Evolutionary conservation across 2,113 vertebrate genomes (phyloP).

Genomic region (Ellobius talpinus): DNA sequence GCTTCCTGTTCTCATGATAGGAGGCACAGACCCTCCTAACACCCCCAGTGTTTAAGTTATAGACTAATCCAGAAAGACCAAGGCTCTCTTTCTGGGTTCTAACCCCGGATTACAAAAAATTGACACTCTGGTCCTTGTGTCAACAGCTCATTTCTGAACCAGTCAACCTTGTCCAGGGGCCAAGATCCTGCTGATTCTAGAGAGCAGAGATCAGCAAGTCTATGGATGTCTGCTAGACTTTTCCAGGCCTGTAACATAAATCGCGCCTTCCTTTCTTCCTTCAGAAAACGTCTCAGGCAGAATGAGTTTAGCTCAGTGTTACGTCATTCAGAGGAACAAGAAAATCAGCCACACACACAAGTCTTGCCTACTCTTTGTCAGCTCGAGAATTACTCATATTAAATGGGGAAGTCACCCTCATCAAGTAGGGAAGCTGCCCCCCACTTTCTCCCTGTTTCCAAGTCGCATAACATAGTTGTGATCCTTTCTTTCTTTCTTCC

Average conservation of each 20-base stretch:
- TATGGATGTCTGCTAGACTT: not conserved
- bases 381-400: not conserved
- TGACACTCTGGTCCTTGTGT: not conserved
- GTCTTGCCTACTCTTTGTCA: not conserved
- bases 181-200: not conserved
- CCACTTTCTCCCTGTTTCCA: not conserved
- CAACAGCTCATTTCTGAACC: not conserved
- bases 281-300: not conserved
- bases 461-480: not conserved
- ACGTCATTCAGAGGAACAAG: not conserved
- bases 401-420: not conserved
- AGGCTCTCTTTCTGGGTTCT: not conserved
- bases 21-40: not conserved
- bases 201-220: not conserved
- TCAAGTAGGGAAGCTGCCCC: not conserved
- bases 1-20: not conserved
- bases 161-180: not conserved
- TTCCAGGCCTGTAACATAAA: slow-evolving; percentile 1
- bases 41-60: not conserved
- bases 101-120: not conserved
- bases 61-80: not conserved
- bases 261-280: not conserved
- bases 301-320: not conserved
- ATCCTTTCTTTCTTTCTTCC: not conserved
- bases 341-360: not conserved